Base-by-base conservation (phyloP, 2,888 invertebrate species). In the Argyresthia albistria region DNA sequence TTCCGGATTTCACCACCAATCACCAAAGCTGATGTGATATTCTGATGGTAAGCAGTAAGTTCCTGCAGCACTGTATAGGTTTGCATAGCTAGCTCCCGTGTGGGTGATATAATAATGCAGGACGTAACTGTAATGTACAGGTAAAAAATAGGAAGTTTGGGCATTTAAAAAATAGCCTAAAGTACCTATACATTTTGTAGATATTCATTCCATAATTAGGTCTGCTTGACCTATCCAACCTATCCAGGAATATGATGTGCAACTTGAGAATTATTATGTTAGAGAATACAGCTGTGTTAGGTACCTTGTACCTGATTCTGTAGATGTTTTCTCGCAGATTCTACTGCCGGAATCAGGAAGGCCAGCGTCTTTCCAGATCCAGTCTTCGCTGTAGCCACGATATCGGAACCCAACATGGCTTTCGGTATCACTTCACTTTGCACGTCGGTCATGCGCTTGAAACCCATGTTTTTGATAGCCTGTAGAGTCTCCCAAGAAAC, bases 281-380 rank as follows among this genome's bases (percentile, higher is more conserved):
- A 6, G n/a, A 39, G 9, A 39, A 57, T 6, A 35, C 10, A 51
- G 43, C 6, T 25, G n/a, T 45, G 9, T 14, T 64, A n/a, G n/a
- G n/a, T n/a, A 75, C 76, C 73, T 60, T 62, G 55, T 51, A 57
- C 45, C 25, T 59, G 49, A 15, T 63, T 66, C 9, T 62, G 58
- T 55, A 62, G 50, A 52, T 60, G 58, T 73, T 95, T 96, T 65
- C 92, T 88, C 52, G 97, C 92, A 50, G 95, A 84, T 80, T 99
- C 98, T n/a, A 99, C 88, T 9, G 94, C 94, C 7, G 99, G 99
- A 57, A 99, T 92, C 0, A 99, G 90, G 73, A 99, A 99, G 0
- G 98, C 97, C 53, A 99, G 79, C 0, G 99, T 99, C 88, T 99
- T 99, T 50, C 98, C 98, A 54, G 97, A 97, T 0, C 99, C 99